Evolutionary conservation across 2,888 invertebrate species (phyloP).

Genomic region (Hirudinaria manillensis): DNA sequence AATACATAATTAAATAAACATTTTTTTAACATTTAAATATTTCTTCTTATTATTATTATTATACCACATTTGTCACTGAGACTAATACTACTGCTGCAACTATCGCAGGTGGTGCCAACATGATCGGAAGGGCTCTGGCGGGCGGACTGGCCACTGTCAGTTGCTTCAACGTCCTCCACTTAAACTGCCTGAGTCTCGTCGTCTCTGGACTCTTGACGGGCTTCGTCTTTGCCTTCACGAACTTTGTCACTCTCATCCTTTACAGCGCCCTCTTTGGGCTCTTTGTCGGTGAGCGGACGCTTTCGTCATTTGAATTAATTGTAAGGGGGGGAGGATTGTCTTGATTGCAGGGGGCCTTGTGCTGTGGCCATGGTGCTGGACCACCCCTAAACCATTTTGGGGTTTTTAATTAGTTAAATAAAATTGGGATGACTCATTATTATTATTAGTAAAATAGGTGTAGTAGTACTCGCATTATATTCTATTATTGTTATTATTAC

Average conservation of each 20-base stretch:
- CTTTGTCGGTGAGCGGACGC: slow-evolving; percentile 31
- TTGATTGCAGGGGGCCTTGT: too few species aligned
- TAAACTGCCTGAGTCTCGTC: slow-evolving; percentile 35
- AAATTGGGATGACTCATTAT: too few species aligned
- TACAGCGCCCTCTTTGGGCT: slow-evolving; percentile 35
- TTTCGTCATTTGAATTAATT: too few species aligned
- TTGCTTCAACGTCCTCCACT: slow-evolving; percentile 32
- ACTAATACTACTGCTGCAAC: too few species aligned
- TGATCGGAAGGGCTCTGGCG: slow-evolving; percentile 34
- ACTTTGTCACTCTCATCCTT: slow-evolving; percentile 28
- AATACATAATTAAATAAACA: too few species aligned
- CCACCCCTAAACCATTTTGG: too few species aligned
- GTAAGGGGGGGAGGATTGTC: too few species aligned
- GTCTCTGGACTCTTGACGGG: slow-evolving; percentile 33
- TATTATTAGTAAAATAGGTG: neutral
- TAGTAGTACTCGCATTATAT: neutral
- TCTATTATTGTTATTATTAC: slow-evolving; percentile 8
- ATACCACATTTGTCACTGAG: too few species aligned
- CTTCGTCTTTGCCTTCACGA: slow-evolving; percentile 24
- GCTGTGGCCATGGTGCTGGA: too few species aligned
- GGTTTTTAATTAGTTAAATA: too few species aligned
- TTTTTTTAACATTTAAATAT: too few species aligned
- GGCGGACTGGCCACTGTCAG: slow-evolving; percentile 34
- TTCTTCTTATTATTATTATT: too few species aligned
- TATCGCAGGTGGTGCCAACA: slow-evolving; percentile 34